Conservation (phyloP, 2,888 invertebrate species). For the Latrodectus elegans region DNA sequence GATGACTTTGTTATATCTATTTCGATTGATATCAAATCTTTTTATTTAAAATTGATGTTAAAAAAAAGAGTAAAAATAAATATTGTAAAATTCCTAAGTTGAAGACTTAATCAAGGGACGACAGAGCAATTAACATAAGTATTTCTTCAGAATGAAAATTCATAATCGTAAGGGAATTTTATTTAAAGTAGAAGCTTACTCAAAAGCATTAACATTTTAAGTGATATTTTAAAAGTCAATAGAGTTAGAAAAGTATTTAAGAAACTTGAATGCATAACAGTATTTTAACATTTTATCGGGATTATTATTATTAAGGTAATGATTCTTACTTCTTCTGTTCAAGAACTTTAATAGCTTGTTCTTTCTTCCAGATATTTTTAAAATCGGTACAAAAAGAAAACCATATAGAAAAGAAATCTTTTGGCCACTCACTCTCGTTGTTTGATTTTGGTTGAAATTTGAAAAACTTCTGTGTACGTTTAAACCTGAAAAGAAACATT, state of each 20-base stretch:
- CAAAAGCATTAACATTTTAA: not conserved
- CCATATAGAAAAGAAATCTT: conserved; percentile 94
- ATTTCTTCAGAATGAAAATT: too few species aligned
- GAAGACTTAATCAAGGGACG: too few species aligned
- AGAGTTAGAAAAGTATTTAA: not conserved
- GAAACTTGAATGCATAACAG: not conserved
- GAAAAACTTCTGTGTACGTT: conserved; percentile 84
- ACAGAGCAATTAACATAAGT: too few species aligned
- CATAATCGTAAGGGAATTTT: too few species aligned
- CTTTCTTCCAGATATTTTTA: conserved; percentile 95
- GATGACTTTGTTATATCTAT: too few species aligned
- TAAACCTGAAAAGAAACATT: conserved; percentile 35
- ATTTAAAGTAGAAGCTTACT: too few species aligned
- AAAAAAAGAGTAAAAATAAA: too few species aligned
- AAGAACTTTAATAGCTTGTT: conserved; percentile 84
- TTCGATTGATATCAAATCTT: too few species aligned
- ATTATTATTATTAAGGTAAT: not conserved
- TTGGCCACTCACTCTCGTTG: conserved; percentile 83
- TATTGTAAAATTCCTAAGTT: too few species aligned
- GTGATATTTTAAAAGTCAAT: not conserved
- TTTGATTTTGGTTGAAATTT: conserved; percentile 88
- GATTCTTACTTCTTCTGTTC: conserved; percentile 76
- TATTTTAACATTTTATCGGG: not conserved
- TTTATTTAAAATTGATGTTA: too few species aligned
- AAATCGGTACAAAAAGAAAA: conserved; percentile 92